phyloP scores from a whole-genome alignment of 2,113 vertebrate genomes.

The Erinaceus europaeus region DNA sequence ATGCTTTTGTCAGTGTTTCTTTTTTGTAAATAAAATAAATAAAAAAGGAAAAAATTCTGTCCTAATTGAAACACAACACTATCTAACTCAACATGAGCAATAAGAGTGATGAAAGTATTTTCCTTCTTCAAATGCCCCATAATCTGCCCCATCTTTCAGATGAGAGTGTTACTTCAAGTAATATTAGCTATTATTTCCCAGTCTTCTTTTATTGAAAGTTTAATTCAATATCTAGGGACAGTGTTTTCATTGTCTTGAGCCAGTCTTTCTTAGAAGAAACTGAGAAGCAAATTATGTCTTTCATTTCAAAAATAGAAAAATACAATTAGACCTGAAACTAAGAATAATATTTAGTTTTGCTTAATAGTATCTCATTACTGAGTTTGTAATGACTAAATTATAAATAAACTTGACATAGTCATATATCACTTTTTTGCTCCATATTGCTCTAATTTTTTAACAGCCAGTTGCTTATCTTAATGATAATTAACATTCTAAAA shows the following conservation, averaged over 20 bases:
- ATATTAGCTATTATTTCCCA: constrained; percentile 28
- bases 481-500: constrained; percentile 48
- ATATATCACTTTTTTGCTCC: constrained; percentile 37
- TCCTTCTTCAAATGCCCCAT: not conserved
- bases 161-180: not conserved
- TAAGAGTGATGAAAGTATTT: not conserved
- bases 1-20: too few relatives aligned
- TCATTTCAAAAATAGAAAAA: constrained; percentile 13
- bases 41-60: too few relatives aligned
- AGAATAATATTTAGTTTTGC: not conserved
- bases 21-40: too few relatives aligned
- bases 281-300: constrained; percentile 15
- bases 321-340: not conserved
- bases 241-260: not conserved
- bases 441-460: constrained; percentile 5
- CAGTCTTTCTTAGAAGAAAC: constrained; percentile 5
- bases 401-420: constrained; percentile 14
- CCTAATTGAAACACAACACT: not conserved
- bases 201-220: not conserved
- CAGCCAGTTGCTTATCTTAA: constrained; percentile 1
- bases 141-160: not conserved
- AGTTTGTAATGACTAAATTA: not conserved
- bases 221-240: not conserved
- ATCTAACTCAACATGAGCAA: not conserved
- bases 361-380: not conserved